Conservation (phyloP, 2,113 vertebrate species). For the Daphoenositta chrysoptera region DNA sequence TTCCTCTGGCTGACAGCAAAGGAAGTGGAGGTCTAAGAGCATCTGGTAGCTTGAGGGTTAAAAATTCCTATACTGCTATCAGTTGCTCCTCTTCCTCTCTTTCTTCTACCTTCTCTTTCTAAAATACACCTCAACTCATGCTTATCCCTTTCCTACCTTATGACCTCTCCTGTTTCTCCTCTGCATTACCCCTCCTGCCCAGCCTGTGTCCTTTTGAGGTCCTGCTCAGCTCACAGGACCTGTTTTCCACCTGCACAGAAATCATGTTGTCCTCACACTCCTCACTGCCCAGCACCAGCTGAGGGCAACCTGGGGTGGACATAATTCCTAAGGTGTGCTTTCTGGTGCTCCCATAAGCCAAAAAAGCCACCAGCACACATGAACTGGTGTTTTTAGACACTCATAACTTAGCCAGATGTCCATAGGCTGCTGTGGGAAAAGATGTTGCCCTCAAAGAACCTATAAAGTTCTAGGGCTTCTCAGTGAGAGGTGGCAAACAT, state of each 20-base stretch:
- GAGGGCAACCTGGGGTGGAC: neutral
- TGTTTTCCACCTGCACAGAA: neutral
- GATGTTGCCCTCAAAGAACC: neutral
- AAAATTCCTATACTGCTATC: neutral
- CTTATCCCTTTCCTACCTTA: neutral
- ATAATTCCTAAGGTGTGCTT: neutral
- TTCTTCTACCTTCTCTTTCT: neutral
- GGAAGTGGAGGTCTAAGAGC: neutral
- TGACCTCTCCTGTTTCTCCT: neutral
- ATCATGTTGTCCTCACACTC: neutral
- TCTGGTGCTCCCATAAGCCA: neutral
- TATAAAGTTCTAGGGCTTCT: neutral
- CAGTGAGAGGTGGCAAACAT: neutral
- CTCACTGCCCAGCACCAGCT: neutral
- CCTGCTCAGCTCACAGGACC: neutral
- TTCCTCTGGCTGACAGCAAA: neutral
- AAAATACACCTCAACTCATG: neutral
- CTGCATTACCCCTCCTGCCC: neutral
- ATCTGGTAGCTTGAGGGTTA: neutral
- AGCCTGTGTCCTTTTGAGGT: neutral
- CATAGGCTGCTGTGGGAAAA: neutral
- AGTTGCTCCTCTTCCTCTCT: neutral
- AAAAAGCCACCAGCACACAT: neutral
- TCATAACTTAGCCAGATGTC: neutral
- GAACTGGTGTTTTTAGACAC: neutral